Evolutionary conservation across 2,113 vertebrate genomes (phyloP), one percentile per base, ranked within the genome.

Genomic region (Clupea harengus): DNA sequence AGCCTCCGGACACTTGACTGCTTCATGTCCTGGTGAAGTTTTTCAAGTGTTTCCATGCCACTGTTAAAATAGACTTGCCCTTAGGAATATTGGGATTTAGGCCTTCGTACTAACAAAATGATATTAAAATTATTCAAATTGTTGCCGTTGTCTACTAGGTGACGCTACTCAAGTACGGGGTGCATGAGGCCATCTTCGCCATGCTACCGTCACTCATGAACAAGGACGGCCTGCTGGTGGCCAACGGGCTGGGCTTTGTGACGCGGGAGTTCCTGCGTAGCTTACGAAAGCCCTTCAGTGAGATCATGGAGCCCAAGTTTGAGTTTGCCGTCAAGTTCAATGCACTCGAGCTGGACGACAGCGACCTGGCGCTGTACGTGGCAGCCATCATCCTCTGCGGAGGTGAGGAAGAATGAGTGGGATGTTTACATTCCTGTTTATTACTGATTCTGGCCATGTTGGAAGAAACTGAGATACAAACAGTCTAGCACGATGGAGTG

Each of bases 121-220:
- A 6, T 22, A 60, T 22, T 22, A 18, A 22, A 20, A 7, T 28
- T 11, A 8, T 7, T 28, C 8, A 6, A n/a, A 11, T 10, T 20
- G 39, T 60, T 64, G 28, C 44, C 22, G 25, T 25, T 3, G 15
- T 84, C 54, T 85, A 22, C 64, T 84, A 92, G 91, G 96, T 97
- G 92, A 97, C 96, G 20, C 94, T 97, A 64, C 93, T 97, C 87
- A 97, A 97, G 87, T 97, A 97, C 0, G 96, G 97, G 0, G 97
- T 97, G 72, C 96, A 97, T 0, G 97, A 97, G 90, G 96, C 96
- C 88, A 97, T 97, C 92, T 97, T 97, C 0, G 96, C 96, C 91
- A 97, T 97, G 97, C 92, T 97, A 89, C 96, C 97, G 86, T 97
- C 97, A 4, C 95, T 97, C 39, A 96, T 97, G 95, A 97, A 97